Evolutionary conservation across 2,888 invertebrate genomes (phyloP), one percentile per base, ranked within the genome.

Genomic region (Andrena praecox): DNA sequence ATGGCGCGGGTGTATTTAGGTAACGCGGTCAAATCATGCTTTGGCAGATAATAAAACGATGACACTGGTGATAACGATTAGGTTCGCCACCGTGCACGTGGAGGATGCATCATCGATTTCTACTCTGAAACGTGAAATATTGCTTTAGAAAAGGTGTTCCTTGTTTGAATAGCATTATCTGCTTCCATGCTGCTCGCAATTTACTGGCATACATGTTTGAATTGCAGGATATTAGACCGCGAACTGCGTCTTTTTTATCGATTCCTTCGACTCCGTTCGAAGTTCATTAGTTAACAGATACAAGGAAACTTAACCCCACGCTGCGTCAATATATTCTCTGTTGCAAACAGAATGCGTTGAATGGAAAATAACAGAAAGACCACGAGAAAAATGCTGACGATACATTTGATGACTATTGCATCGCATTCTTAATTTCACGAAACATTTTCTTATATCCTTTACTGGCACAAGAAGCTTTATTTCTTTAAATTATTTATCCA

Each of bases 61-160:
- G 66, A 62, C 60, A 68, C 52, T 48, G 42, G 48, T 33, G 62
- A 29, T 63, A 50, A 10, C 54, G 54, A 71, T 78, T 78, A 50
- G 20, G 35, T 16, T 8, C 27, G 12, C 27, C 4, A 16, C 8
- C 35, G 24, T 5, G 48, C 42, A 48, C 62, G 52, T 54, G 60
- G 27, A 72, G 2, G 31, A 52, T 42, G 33, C 50, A 73, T 77
- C 77, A 67, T 77, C 70, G 71, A 80, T 67, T 66, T 42, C 66
- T 48, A 48, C n/a, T 66, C 52, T 31, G 52, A 62, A 77, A 77
- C 20, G 33, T 70, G 70, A 77, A 67, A 77, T 42, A 50, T 52
- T 27, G 66, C n/a, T 48, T 66, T 27, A 52, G 59, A 20, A 52
- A 77, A 70, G 29, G 24, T 52, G 64, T 12, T 29, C 8, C 24